A percentile compares a stretch with the other conserved stretches of the same genome.
Evolutionary conservation across 2,113 vertebrate genomes (phyloP).

Genomic region (Pollachius pollachius): DNA sequence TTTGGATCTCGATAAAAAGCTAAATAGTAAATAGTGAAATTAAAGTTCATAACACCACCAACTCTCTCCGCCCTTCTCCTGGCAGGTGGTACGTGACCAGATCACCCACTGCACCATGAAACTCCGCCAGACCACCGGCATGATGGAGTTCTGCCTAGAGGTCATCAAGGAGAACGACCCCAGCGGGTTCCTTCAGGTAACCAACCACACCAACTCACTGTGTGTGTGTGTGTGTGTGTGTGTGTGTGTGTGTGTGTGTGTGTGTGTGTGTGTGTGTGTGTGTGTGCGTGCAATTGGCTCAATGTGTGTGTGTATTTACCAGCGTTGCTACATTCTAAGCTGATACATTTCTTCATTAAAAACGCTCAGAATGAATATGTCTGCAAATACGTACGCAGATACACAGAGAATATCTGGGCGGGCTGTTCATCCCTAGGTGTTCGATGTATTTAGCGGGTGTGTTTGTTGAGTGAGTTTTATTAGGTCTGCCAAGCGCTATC

Average conservation of each 20-base stretch:
- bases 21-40: background rate
- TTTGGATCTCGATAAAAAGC: no score
- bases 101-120: slow-evolving; percentile 98
- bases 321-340: no score
- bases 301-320: no score
- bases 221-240: background rate
- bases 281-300: no score
- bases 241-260: background rate
- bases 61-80: slow-evolving; percentile 1
- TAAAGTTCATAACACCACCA: background rate
- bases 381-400: no score
- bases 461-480: no score
- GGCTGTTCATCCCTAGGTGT: no score
- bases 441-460: no score
- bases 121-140: slow-evolving; percentile 95
- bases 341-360: no score
- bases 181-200: slow-evolving; percentile 94
- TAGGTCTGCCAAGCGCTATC: no score
- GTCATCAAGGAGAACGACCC: slow-evolving; percentile 97
- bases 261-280: background rate
- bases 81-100: slow-evolving; percentile 95
- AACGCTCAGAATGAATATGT: no score
- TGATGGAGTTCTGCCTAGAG: slow-evolving; percentile 97
- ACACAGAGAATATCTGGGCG: no score
- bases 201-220: background rate